Conservation (phyloP, 2,888 invertebrate species). For the Alitta virens region DNA sequence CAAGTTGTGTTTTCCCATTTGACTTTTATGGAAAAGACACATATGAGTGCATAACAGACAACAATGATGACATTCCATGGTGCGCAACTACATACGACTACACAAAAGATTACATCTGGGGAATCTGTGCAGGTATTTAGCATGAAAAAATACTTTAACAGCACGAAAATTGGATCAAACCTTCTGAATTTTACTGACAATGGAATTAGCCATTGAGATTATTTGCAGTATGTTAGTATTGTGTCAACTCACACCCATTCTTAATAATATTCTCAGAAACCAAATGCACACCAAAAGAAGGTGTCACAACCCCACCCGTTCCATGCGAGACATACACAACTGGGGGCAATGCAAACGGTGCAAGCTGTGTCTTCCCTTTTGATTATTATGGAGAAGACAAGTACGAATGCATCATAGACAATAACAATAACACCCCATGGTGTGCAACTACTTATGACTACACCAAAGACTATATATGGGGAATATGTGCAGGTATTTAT, state of each 20-base stretch:
- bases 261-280: too few species aligned
- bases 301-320: neutral
- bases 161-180: too few species aligned
- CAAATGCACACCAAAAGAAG: too few species aligned
- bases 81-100: slow-evolving; percentile 9
- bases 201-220: too few species aligned
- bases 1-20: neutral
- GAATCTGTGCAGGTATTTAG: slow-evolving; percentile 1
- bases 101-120: slow-evolving; percentile 4
- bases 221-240: too few species aligned
- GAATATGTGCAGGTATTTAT: slow-evolving; percentile 1
- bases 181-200: too few species aligned
- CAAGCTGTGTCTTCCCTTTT: slow-evolving; percentile 13
- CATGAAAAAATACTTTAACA: too few species aligned
- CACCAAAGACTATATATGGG: slow-evolving; percentile 7
- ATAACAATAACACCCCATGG: slow-evolving; percentile 1
- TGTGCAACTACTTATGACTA: slow-evolving; percentile 15
- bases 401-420: neutral
- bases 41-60: neutral
- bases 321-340: neutral
- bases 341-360: slow-evolving; percentile 9
- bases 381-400: neutral
- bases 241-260: too few species aligned
- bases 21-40: neutral
- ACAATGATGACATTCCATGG: neutral